These are phyloP conservation scores for Volucella bombylans DNA, from an alignment of 2,888 invertebrate genomes.

Conservation along the genomic window DNA sequence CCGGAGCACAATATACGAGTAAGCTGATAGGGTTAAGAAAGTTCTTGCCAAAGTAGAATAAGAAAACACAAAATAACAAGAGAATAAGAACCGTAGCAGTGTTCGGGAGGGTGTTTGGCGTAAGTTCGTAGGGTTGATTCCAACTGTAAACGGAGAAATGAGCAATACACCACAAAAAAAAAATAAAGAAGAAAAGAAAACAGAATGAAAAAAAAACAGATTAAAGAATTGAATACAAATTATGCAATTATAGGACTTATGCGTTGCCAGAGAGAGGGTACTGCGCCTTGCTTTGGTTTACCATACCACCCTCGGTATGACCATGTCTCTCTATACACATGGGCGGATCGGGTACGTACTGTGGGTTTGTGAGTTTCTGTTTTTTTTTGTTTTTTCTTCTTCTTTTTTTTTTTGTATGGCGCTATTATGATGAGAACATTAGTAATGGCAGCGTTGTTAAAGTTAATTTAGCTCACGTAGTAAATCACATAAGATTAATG, in stretches of 20 bases:
- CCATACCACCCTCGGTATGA: slow-evolving; percentile 6
- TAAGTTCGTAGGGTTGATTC: slow-evolving; percentile 40
- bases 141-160: slow-evolving; percentile 11
- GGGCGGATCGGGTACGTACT: slow-evolving; percentile 11
- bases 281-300: not conserved
- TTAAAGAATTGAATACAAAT: slow-evolving; percentile 81
- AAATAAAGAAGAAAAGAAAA: not conserved
- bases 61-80: slow-evolving; percentile 58
- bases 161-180: not conserved
- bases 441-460: slow-evolving; percentile 68
- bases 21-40: slow-evolving; percentile 66
- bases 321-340: slow-evolving; percentile 2
- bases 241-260: slow-evolving; percentile 79
- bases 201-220: slow-evolving; percentile 35
- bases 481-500: slow-evolving; percentile 73
- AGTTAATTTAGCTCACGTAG: slow-evolving; percentile 71
- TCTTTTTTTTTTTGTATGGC: not conserved
- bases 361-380: slow-evolving; percentile 27
- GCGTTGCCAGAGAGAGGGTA: slow-evolving; percentile 25
- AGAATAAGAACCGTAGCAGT: not conserved
- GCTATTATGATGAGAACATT: slow-evolving; percentile 69
- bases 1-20: slow-evolving; percentile 60
- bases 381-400: too few relatives aligned
- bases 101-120: slow-evolving; percentile 5
- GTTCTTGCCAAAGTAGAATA: slow-evolving; percentile 40